A percentile compares a stretch with the other conserved stretches of the same genome.
phyloP scores from a whole-genome alignment of 2,888 invertebrate genomes.

The Crepidodera aurea region DNA sequence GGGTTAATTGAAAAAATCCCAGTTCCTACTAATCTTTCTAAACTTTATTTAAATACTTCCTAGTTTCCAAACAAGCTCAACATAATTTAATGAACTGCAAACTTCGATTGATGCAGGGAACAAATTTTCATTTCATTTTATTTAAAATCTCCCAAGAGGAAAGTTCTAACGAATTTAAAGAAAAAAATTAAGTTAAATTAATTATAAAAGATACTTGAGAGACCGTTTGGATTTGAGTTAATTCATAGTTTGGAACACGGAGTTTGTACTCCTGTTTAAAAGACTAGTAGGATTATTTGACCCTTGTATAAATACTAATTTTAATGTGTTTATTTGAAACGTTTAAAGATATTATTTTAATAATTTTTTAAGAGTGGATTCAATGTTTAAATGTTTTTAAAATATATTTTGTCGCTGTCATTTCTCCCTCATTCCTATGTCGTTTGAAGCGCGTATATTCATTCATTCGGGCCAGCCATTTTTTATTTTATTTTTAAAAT shows the following conservation, averaged over 20 bases:
- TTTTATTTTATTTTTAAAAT: neutral
- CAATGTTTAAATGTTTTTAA: constrained; percentile 30
- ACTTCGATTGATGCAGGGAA: too few species aligned
- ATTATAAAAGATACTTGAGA: too few species aligned
- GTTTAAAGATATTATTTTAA: constrained; percentile 26
- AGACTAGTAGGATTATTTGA: constrained; percentile 27
- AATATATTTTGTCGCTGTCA: constrained; percentile 28
- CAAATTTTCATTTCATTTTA: too few species aligned
- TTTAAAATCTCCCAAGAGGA: too few species aligned
- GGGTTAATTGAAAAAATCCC: neutral
- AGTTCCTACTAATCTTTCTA: neutral
- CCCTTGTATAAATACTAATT: constrained; percentile 30
- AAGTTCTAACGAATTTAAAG: too few species aligned
- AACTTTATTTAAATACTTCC: neutral
- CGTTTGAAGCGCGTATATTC: constrained; percentile 25
- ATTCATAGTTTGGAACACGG: too few species aligned
- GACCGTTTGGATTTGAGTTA: too few species aligned
- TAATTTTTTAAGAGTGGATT: constrained; percentile 28
- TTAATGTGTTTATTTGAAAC: constrained; percentile 30
- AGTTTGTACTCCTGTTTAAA: too few species aligned
- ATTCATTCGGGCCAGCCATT: constrained; percentile 7
- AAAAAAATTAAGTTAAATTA: too few species aligned
- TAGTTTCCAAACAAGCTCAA: too few species aligned
- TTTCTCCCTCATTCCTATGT: constrained; percentile 25
- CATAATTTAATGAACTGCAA: too few species aligned